Base-by-base conservation (phyloP, 2,797 vertebrate species). In the Sebastes aleutianus region DNA sequence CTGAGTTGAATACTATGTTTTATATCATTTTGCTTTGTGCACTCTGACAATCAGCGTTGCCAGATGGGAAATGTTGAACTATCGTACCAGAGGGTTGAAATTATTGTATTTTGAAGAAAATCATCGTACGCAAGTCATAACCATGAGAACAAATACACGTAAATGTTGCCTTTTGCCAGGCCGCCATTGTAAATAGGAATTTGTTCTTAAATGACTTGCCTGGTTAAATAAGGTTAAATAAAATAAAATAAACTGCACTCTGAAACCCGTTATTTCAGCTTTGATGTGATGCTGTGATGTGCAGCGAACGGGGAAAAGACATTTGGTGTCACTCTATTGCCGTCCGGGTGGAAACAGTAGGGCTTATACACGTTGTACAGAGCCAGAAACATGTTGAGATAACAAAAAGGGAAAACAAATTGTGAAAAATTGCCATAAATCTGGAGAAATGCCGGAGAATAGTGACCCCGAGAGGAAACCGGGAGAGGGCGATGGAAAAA, bases 401-500 rank as follows among this genome's bases (percentile, higher is more conserved):
- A 50, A 50, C 18, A 8, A 50, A 50, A 50, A 50, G 47, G 43
- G 14, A 6, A 1, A 18, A 47, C 8, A 47, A 50, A 9, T 0
- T 20, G 47, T 50, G 47, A 50, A 50, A 50, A 50, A 50, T 20
- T n/a, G 47, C 18, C 18, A 50, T 20, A 0, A 50, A 50, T 50
- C 18, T 0, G 47, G 47, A 50, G 47, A 50, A 50, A 50, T 50
- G 18, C 2, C 0, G 47, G 18, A 50, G 0, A 50, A 50, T 20
- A 20, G 47, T 50, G 18, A 50, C 47, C 18, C 47, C 47, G 18
- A 20, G 18, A 50, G 47, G 47, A 50, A 50, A 50, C 47, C 4
- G 7, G 18, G 16, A 47, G 43, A 47, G 43, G 16, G 43, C 0
- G 0, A 47, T 0, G 16, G 0, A 47, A 47, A 47, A 47, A 47